Evolutionary conservation across 2,113 vertebrate genomes (phyloP).

Genomic region (Carlito syrichta): DNA sequence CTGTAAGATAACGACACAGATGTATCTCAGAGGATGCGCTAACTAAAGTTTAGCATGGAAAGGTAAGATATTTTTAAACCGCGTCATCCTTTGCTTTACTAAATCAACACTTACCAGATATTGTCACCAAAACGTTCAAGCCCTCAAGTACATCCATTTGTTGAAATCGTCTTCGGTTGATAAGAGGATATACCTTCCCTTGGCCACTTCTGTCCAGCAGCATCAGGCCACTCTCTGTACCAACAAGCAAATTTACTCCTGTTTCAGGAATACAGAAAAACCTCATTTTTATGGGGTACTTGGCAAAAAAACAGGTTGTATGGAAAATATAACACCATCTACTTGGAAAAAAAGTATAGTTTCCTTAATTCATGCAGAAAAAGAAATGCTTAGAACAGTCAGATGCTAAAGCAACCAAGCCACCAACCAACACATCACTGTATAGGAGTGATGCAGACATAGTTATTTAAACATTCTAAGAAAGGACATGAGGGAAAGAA

Average conservation of each 20-base stretch:
- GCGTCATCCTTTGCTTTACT: not conserved
- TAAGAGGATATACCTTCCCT: slow-evolving; percentile 98
- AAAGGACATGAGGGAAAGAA: not conserved
- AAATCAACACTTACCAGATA: slow-evolving; percentile 89
- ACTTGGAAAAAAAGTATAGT: not conserved
- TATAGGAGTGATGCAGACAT: not conserved
- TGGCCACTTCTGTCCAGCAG: slow-evolving; percentile 98
- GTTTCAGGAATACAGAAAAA: slow-evolving; percentile 51
- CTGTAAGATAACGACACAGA: accelerated
- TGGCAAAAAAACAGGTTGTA: not conserved
- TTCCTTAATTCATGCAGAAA: not conserved
- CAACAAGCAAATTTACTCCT: slow-evolving; percentile 98
- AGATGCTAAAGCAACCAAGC: not conserved
- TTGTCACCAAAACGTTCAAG: slow-evolving; percentile 97
- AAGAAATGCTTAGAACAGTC: not conserved
- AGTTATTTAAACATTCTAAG: not conserved
- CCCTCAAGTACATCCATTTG: slow-evolving; percentile 99
- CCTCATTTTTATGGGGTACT: not conserved
- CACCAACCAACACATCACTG: not conserved
- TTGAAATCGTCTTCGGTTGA: slow-evolving; percentile 95
- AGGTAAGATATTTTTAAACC: too few relatives aligned
- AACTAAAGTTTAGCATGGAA: not conserved
- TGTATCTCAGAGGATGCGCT: not conserved
- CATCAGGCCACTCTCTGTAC: slow-evolving; percentile 98
- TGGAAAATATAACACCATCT: not conserved